Evolutionary conservation across 2,113 vertebrate genomes (phyloP), one percentile per base, ranked within the genome.

Genomic region (Vimba vimba): DNA sequence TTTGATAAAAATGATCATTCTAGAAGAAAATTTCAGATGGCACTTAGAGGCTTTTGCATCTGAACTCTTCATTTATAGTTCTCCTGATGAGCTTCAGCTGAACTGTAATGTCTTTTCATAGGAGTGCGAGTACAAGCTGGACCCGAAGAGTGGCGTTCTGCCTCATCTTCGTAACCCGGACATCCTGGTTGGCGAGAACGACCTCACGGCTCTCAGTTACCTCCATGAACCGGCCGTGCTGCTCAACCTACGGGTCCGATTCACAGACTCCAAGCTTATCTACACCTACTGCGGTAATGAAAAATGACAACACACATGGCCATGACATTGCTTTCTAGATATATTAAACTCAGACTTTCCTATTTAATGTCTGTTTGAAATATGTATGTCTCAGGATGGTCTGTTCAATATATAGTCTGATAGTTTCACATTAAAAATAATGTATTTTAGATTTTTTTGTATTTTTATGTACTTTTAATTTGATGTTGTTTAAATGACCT

Each of bases 191-290:
- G 98, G 97, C 6, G 97, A 98, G 87, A 99, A 99, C 87, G 98
- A 99, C 93, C 96, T 99, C 82, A 99, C 98, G 0, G 96, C 97
- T 0, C 97, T 99, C 86, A 99, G 98, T 83, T 99, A 98, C 83
- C 97, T 99, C 15, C 97, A 99, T 0, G 98, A 99, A 89, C 98
- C 98, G 0, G 98, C 98, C 0, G 96, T 99, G 69, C 94, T 99
- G 0, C 97, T 99, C 91, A 99, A 99, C 93, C 97, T 99, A 79
- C 96, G 95, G 94, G 96, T 99, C 39, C 97, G 98, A 85, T 99
- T 99, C 82, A 95, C 97, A 4, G 97, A 98, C 91, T 99, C 97
- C 4, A 98, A 96, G 86, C 93, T 97, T 59, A 99, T 99, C 92
- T 99, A 99, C 89, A 99, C 98, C 0, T 99, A 99, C 80, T 99